These are phyloP conservation scores for Sebastes itinus DNA, from an alignment of 2,797 vertebrate genomes.

Conservation along the genomic window DNA sequence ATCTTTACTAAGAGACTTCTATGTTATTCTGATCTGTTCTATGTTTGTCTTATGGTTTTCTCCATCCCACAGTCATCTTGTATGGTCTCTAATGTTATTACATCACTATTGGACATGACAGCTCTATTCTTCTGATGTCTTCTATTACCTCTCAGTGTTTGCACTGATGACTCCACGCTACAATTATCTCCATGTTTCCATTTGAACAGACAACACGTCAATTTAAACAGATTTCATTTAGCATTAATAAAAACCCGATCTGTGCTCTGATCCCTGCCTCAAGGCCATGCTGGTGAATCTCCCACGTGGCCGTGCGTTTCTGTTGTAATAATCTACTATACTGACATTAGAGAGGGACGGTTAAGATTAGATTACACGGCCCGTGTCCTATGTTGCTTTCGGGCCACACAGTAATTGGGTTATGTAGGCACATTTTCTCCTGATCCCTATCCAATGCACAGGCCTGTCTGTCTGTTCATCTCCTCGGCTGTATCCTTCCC, in stretches of 20 bases:
- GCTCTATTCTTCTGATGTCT: neutral
- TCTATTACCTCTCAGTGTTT: slow-evolving; percentile 2
- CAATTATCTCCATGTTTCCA: neutral
- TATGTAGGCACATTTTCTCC: slow-evolving; percentile 69
- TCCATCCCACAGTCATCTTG: neutral
- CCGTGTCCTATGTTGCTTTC: slow-evolving; percentile 46
- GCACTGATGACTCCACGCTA: neutral
- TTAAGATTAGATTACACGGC: slow-evolving; percentile 68
- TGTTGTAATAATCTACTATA: slow-evolving; percentile 51
- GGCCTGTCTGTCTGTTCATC: slow-evolving; percentile 20
- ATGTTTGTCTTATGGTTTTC: neutral
- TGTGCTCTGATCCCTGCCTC: slow-evolving; percentile 31
- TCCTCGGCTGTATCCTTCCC: slow-evolving; percentile 24
- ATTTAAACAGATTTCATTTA: slow-evolving; percentile 45
- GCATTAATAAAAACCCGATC: slow-evolving; percentile 32
- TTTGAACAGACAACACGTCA: slow-evolving; percentile 7
- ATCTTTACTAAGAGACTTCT: neutral
- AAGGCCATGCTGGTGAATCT: slow-evolving; percentile 26
- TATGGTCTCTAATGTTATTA: neutral
- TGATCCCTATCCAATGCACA: slow-evolving; percentile 49
- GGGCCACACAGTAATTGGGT: slow-evolving; percentile 60
- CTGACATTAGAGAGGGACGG: slow-evolving; percentile 55
- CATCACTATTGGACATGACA: neutral
- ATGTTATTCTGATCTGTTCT: neutral
- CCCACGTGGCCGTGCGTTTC: slow-evolving; percentile 46